phyloP scores from a whole-genome alignment of 1,140 invertebrate genomes.

The Belonocnema kinseyi region DNA sequence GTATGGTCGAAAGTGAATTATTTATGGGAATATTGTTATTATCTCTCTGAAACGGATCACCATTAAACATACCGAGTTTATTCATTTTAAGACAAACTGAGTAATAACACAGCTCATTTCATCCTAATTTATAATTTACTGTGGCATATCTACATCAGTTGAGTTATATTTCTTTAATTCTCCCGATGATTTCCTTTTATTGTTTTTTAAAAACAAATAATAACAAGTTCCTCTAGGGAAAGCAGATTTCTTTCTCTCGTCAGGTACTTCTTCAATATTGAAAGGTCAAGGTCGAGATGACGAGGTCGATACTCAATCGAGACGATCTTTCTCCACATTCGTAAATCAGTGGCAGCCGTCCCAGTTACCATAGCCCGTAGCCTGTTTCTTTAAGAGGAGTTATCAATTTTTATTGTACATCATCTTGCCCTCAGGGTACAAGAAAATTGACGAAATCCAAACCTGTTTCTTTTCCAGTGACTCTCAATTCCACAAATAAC shows the following conservation, averaged over 20 bases:
- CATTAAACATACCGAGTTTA: no score
- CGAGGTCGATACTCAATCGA: slow-evolving; percentile 15
- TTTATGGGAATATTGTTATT: no score
- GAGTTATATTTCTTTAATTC: no score
- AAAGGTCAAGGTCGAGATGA: slow-evolving; percentile 22
- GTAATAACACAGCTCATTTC: no score
- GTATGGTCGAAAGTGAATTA: no score
- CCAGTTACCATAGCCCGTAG: neutral
- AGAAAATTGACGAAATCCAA: neutral
- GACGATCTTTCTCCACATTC: neutral
- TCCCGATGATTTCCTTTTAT: no score
- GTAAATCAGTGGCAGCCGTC: neutral
- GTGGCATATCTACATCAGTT: no score
- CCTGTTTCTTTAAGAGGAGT: neutral
- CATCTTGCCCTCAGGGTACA: neutral
- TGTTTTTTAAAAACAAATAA: neutral
- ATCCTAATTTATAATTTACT: no score
- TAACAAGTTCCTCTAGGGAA: neutral
- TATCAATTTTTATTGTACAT: neutral
- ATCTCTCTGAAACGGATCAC: no score
- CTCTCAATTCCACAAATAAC: neutral
- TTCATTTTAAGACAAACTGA: no score
- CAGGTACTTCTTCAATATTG: slow-evolving; percentile 5
- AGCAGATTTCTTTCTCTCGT: slow-evolving; percentile 18
- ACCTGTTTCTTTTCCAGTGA: neutral